Evolutionary conservation across 2,888 invertebrate genomes (phyloP), one percentile per base, ranked within the genome.

Genomic region (Trichopoda pennipes): DNA sequence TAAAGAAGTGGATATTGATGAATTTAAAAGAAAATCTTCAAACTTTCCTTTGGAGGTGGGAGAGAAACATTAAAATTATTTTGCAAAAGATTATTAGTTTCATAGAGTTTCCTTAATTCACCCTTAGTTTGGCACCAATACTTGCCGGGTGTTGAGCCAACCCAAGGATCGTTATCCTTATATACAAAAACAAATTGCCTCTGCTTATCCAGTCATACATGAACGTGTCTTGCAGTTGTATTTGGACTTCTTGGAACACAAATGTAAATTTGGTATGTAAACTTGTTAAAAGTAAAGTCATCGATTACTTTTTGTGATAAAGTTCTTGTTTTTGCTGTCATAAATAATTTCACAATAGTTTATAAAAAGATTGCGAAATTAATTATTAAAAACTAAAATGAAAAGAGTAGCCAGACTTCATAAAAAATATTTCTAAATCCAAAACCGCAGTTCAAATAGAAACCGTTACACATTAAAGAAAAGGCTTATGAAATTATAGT

Each of bases 141-240:
- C 86, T 7, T 91, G 91, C 23, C 88, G 90, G 1, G 86, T 90
- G 0, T 47, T 84, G 4, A 86, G 86, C 7, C 91, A 91, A 63
- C 88, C 88, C 0, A 80, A 83, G 69, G 81, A 82, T 14, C 87
- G 89, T 1, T 84, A 87, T 76, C 76, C 63, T 0, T 10, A 70
- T n/a, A 90, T 91, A 61, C 84, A 86, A 38, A 61, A 88, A 60
- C 89, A 91, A 85, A 88, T 90, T 10, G 91, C 91, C 1, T 94
- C 94, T 0, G 93, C 93, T 0, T 95, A 95, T 88, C 95, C 95
- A 0, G 83, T 95, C 2, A 92, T 95, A 81, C 95, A 95, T 85
- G 95, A 95, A 87, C 92, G 94, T 64, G 93, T 93, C 10, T 83
- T 95, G 3, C 89, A 92, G 2, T 89, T 95, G 3, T 94, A 94